Evolutionary conservation across 92 coral and sea anemone species (phyloP).

Genomic region (Paragorgia papillata): DNA sequence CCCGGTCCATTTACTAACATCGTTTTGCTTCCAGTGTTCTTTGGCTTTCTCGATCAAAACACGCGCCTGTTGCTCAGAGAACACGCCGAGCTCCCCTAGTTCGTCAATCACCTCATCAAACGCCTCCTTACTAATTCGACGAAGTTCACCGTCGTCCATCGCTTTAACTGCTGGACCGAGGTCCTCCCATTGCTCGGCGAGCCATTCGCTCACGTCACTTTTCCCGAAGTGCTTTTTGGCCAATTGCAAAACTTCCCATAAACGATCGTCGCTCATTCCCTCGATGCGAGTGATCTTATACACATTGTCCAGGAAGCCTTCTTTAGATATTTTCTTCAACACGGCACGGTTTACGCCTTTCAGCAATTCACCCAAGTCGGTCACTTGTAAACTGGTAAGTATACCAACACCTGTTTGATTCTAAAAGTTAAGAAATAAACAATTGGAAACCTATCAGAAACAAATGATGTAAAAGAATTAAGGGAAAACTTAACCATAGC

Average conservation of each 20-base stretch:
- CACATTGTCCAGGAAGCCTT: conserved; percentile 81
- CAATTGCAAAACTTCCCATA: conserved; percentile 73
- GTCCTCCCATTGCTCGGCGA: conserved; percentile 81
- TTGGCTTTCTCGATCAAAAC: conserved; percentile 82
- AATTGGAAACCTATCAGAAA: not conserved
- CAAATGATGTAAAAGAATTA: too few species aligned
- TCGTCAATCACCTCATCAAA: conserved; percentile 82
- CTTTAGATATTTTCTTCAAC: conserved; percentile 72
- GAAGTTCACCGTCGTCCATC: conserved; percentile 78
- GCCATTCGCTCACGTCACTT: conserved; percentile 91
- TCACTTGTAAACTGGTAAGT: conserved; percentile 71
- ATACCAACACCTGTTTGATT: conserved; percentile 87
- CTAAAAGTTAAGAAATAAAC: conserved; percentile 37
- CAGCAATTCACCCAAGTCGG: conserved; percentile 86
- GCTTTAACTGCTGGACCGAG: conserved; percentile 92
- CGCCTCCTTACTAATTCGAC: conserved; percentile 75
- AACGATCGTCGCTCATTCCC: conserved; percentile 70
- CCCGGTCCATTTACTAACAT: conserved; percentile 82
- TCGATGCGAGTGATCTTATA: conserved; percentile 82
- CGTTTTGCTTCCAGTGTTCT: conserved; percentile 75
- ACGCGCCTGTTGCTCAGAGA: conserved; percentile 76
- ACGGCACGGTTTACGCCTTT: conserved; percentile 78
- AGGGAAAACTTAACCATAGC: too few species aligned
- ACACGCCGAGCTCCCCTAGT: conserved; percentile 62
- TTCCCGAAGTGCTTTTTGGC: conserved; percentile 84